Percentiles rank a stretch among this genome's conserved stretches.
Conservation (phyloP, 1,140 invertebrate genomes). For the Drosophila mayri region DNA sequence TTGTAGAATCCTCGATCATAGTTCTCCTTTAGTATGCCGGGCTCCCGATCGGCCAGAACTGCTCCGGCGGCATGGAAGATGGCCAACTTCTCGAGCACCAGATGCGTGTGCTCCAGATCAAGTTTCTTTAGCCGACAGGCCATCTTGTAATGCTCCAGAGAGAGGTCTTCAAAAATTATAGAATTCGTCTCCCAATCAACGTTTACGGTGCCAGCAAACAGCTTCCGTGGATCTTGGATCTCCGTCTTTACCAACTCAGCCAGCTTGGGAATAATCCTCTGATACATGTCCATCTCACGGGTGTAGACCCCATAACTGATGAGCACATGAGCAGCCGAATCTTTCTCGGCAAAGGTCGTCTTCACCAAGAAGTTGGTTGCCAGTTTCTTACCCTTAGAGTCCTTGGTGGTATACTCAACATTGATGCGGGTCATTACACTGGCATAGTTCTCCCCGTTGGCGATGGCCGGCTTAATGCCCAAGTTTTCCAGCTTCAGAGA, state of each 20-base stretch:
- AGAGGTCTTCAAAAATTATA: constrained; percentile 82
- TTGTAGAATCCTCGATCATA: not conserved
- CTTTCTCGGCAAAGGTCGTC: constrained; percentile 56
- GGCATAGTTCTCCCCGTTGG: constrained; percentile 67
- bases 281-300: constrained; percentile 73
- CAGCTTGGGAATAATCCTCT: constrained; percentile 64
- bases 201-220: constrained; percentile 65
- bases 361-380: constrained; percentile 58
- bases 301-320: constrained; percentile 56
- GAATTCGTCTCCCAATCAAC: constrained; percentile 53
- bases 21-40: not conserved
- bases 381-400: constrained; percentile 1
- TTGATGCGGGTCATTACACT: constrained; percentile 69
- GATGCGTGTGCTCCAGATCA: constrained; percentile 85
- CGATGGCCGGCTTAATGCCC: constrained; percentile 71
- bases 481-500: constrained; percentile 79
- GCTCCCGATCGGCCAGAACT: not conserved
- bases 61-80: not conserved
- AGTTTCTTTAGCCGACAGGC: constrained; percentile 86
- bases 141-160: constrained; percentile 85
- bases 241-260: constrained; percentile 33
- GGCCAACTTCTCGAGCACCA: not conserved
- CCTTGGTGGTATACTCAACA: constrained; percentile 32
- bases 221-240: constrained; percentile 53
- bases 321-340: constrained; percentile 44